Evolutionary conservation across 2,113 vertebrate species (phyloP), one percentile per base, ranked within the genome.

Genomic region (Pedetes capensis): DNA sequence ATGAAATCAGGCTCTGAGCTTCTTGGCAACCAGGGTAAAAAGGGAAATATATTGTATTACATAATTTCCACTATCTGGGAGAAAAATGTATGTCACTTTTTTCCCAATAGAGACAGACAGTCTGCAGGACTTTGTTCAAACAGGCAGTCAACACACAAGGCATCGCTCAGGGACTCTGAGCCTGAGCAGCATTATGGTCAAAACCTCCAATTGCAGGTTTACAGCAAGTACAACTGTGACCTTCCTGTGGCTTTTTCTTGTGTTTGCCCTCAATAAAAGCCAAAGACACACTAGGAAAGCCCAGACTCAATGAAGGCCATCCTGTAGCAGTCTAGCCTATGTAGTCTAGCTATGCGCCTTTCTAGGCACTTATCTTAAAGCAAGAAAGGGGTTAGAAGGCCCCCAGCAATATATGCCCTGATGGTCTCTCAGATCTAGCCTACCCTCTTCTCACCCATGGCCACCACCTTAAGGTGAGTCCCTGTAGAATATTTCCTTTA

Each of bases 241-340:
- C 61, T 85, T 88, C 96, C 51, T 57, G 92, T 17, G 51, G 83
- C 44, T 37, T 11, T 85, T 90, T 92, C 87, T 92, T 44, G 71
- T 87, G 69, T 92, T 68, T 71, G 76, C 95, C 75, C 95, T 96
- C 90, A 92, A 76, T 90, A 97, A 96, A 93, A 94, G 91, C 95
- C 0, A 25, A 96, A 91, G 72, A 71, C 85, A 84, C 72, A 6
- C 3, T 53, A 64, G 61, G 72, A 81, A 96, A 95, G 59, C 88
- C 93, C 76, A 55, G 76, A 91, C 49, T 87, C 94, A 68, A 22
- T 57, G 94, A 94, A 87, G 84, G 95, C 1, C 3, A 84, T 80
- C 71, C 75, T 64, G 9, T n/a, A 44, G 74, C 66, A 71, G 64
- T 63, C 47, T 76, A 80, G 68, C 27, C 80, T 74, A 53, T 87